These are phyloP conservation scores for Andrena flavipes DNA, from an alignment of 2,888 invertebrate species.

Conservation along the genomic window DNA sequence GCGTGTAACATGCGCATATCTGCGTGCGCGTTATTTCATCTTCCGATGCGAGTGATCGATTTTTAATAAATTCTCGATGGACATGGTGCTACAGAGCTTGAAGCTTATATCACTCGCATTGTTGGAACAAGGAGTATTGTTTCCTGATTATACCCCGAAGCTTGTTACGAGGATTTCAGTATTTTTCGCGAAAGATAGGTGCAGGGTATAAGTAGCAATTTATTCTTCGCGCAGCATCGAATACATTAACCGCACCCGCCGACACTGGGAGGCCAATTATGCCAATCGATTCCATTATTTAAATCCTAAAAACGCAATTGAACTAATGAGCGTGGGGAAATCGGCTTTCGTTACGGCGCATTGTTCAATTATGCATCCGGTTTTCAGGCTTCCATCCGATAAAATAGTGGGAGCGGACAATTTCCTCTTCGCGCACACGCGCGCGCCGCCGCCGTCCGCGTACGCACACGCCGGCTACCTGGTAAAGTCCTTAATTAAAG, in stretches of 20 bases:
- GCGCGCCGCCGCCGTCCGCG: not conserved
- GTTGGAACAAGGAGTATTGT: not conserved
- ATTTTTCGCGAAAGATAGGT: not conserved
- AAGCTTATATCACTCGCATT: too few relatives aligned
- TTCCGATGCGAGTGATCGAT: not conserved
- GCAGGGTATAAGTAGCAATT: not conserved
- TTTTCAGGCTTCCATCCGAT: constrained; percentile 29
- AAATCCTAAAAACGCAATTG: constrained; percentile 37
- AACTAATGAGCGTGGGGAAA: constrained; percentile 41
- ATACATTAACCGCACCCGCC: constrained; percentile 12
- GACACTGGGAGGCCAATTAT: constrained; percentile 29
- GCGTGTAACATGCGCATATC: not conserved
- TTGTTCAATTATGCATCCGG: constrained; percentile 47
- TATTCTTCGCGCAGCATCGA: not conserved
- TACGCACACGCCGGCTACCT: constrained; percentile 33
- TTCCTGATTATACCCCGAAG: not conserved
- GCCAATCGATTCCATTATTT: constrained; percentile 30
- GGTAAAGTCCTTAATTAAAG: constrained; percentile 70
- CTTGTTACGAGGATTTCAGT: not conserved
- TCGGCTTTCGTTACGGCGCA: constrained; percentile 27
- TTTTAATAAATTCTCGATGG: too few relatives aligned
- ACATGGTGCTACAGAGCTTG: too few relatives aligned
- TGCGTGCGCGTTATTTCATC: not conserved
- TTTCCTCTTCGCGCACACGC: constrained; percentile 25
- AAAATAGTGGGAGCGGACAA: constrained; percentile 50